These are phyloP conservation scores for Pelobates cultripes DNA, from an alignment of 2,797 vertebrate genomes.

Conservation along the genomic window DNA sequence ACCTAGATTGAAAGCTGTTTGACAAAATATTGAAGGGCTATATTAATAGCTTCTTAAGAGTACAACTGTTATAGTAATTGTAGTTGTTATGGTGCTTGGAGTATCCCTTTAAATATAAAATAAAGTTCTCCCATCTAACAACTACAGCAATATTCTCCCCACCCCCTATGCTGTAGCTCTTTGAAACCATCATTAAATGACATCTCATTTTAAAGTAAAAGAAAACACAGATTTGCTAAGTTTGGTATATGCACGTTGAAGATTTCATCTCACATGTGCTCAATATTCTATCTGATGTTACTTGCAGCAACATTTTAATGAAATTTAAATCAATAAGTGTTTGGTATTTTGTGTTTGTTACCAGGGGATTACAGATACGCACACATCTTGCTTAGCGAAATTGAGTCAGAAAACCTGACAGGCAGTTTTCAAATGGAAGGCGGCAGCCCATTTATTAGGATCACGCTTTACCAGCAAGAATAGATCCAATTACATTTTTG, in stretches of 20 bases:
- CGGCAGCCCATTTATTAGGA: constrained; percentile 65
- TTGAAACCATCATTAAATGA: neutral
- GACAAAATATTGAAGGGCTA: too few relatives aligned
- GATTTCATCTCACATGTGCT: neutral
- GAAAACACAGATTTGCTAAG: neutral
- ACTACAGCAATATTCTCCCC: neutral
- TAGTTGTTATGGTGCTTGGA: too few relatives aligned
- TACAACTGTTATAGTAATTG: too few relatives aligned
- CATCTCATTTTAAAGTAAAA: neutral
- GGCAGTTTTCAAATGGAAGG: constrained; percentile 60
- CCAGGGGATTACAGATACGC: constrained; percentile 42
- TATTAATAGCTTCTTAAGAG: too few relatives aligned
- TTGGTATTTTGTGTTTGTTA: constrained; percentile 43
- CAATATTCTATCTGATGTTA: constrained; percentile 21
- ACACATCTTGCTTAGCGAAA: constrained; percentile 49
- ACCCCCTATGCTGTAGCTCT: neutral
- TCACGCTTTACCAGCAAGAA: constrained; percentile 54
- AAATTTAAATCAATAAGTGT: constrained; percentile 54
- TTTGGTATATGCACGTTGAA: constrained; percentile 5
- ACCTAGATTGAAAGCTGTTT: too few relatives aligned
- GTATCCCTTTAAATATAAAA: neutral
- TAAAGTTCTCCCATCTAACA: neutral
- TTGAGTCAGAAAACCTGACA: constrained; percentile 55
- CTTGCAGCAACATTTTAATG: constrained; percentile 44
- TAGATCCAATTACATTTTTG: constrained; percentile 55